Conservation (phyloP, 2,113 vertebrate genomes). For the Vulpes ferrilata region DNA sequence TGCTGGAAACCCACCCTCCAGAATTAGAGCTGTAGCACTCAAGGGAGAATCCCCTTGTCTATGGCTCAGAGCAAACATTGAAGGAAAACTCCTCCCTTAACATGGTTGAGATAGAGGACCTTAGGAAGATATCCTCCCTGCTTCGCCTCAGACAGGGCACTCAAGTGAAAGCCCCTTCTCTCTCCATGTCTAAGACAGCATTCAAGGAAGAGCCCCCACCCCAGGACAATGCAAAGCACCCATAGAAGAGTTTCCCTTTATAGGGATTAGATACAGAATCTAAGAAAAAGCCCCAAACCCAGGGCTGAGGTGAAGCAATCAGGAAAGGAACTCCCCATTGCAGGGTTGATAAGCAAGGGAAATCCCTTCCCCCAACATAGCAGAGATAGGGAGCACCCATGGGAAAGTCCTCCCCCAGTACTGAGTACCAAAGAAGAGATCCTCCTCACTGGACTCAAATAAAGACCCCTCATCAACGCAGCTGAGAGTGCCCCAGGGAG, state of each 20-base stretch:
- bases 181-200: neutral
- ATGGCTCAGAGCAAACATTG: neutral
- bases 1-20: neutral
- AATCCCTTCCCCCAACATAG: neutral
- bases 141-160: neutral
- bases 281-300: neutral
- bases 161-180: neutral
- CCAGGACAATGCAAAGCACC: neutral
- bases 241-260: neutral
- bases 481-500: neutral
- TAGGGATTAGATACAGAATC: neutral
- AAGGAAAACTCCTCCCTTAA: neutral
- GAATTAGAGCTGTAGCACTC: neutral
- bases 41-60: neutral
- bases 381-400: neutral
- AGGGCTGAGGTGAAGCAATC: neutral
- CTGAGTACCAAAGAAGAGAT: neutral
- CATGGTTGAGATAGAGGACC: neutral
- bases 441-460: neutral
- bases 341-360: neutral
- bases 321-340: neutral
- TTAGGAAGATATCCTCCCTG: neutral
- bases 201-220: neutral
- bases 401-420: neutral
- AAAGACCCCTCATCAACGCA: neutral